A percentile compares a stretch with the other conserved stretches of the same genome.
These are phyloP conservation scores for Fistularia commersonii DNA, from an alignment of 2,797 vertebrate species.

Conservation along the genomic window DNA sequence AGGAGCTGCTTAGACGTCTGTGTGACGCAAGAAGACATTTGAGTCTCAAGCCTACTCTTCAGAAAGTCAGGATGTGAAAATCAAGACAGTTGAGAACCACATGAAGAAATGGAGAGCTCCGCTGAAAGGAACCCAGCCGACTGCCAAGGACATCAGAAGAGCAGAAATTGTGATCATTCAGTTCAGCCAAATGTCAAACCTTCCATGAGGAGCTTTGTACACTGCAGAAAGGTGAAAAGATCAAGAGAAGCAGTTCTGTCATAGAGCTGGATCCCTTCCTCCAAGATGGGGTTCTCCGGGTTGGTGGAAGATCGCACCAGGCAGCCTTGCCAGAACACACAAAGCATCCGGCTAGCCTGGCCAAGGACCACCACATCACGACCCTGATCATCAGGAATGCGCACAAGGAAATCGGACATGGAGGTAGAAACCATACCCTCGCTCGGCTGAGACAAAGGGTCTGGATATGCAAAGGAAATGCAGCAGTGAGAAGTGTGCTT, in stretches of 20 bases:
- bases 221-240: background rate
- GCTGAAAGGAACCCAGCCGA: background rate
- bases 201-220: background rate
- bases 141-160: background rate
- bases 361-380: background rate
- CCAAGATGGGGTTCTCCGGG: too few species aligned
- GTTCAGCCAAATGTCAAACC: background rate
- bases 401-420: slow-evolving; percentile 4
- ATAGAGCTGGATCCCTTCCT: too few species aligned
- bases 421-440: background rate
- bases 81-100: background rate
- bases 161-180: background rate
- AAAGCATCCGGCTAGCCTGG: slow-evolving; percentile 4
- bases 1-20: background rate
- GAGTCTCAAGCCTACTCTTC: background rate
- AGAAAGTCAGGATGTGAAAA: background rate
- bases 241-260: background rate
- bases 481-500: slow-evolving; percentile 1
- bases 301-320: too few species aligned
- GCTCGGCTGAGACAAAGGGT: slow-evolving; percentile 1
- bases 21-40: background rate
- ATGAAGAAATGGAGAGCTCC: background rate
- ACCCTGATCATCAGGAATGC: background rate
- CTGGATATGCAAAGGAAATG: slow-evolving; percentile 2
- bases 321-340: background rate